These are phyloP conservation scores for Bostrychus sinensis DNA, from an alignment of 2,113 vertebrate genomes.

Conservation along the genomic window DNA sequence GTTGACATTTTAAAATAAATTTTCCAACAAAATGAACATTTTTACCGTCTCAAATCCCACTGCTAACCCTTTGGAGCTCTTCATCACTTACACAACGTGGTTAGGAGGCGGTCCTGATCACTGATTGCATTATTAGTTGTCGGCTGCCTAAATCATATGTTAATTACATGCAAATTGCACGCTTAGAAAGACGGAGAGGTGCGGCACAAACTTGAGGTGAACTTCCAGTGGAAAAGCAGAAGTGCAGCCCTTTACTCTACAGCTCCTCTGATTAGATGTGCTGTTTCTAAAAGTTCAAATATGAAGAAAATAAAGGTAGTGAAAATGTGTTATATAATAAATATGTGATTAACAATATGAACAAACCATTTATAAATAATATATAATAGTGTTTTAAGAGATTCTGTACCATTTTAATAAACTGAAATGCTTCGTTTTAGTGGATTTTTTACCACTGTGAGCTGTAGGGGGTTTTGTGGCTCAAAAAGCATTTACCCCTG, in stretches of 20 bases:
- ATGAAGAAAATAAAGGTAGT: no score
- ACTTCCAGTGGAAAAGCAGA: slow-evolving; percentile 14
- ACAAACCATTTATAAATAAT: no score
- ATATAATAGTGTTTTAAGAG: no score
- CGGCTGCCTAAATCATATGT: slow-evolving; percentile 51
- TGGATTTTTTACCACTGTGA: no score
- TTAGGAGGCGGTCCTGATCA: slow-evolving; percentile 34
- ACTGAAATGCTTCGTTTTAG: no score
- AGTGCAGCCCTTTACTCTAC: background rate
- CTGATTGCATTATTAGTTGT: slow-evolving; percentile 63
- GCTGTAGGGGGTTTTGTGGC: no score
- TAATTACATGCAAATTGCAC: slow-evolving; percentile 64
- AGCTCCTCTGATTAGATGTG: background rate
- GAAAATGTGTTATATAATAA: no score
- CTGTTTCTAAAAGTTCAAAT: slow-evolving; percentile 5
- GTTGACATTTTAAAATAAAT: slow-evolving; percentile 42
- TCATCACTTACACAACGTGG: slow-evolving; percentile 22
- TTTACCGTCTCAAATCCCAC: slow-evolving; percentile 32
- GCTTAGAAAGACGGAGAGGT: slow-evolving; percentile 35
- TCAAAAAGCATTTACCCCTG: no score
- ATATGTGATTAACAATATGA: no score
- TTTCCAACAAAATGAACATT: slow-evolving; percentile 13
- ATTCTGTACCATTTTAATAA: no score
- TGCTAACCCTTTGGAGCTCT: slow-evolving; percentile 28
- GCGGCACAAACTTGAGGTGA: background rate